Conservation (phyloP, 2,113 vertebrate species). For the Crotalus helleri region DNA sequence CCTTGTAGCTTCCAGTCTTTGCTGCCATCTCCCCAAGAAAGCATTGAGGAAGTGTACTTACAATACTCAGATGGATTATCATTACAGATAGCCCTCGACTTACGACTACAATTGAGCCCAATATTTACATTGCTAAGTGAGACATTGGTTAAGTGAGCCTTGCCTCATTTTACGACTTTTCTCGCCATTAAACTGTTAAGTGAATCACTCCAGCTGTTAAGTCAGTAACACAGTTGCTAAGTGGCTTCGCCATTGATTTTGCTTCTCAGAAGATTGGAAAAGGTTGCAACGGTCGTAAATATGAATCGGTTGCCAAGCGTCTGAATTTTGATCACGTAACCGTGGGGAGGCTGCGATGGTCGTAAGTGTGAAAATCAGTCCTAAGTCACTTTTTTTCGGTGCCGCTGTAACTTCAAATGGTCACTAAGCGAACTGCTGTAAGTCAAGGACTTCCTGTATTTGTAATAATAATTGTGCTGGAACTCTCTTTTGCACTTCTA, state of each 20-base stretch:
- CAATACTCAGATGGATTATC: not conserved
- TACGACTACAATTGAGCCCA: not conserved
- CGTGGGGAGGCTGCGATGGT: too few species aligned
- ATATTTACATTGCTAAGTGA: not conserved
- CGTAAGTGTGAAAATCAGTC: not conserved
- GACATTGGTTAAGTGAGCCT: not conserved
- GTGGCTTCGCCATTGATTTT: not conserved
- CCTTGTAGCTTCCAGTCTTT: not conserved
- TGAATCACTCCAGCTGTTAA: not conserved
- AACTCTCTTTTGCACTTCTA: not conserved
- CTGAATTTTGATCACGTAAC: not conserved
- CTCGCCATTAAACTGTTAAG: not conserved
- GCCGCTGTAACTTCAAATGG: not conserved
- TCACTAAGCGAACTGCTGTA: not conserved
- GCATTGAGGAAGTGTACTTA: too few species aligned
- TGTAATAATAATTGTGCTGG: not conserved
- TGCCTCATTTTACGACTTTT: not conserved
- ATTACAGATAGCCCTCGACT: not conserved
- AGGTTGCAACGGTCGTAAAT: not conserved
- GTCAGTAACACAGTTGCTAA: not conserved
- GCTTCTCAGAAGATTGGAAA: not conserved
- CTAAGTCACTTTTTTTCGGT: not conserved
- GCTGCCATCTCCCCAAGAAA: too few species aligned
- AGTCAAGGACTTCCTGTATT: not conserved
- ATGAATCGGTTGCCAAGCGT: not conserved